phyloP scores from a whole-genome alignment of 2,888 invertebrate genomes.

The Meloe dianella region DNA sequence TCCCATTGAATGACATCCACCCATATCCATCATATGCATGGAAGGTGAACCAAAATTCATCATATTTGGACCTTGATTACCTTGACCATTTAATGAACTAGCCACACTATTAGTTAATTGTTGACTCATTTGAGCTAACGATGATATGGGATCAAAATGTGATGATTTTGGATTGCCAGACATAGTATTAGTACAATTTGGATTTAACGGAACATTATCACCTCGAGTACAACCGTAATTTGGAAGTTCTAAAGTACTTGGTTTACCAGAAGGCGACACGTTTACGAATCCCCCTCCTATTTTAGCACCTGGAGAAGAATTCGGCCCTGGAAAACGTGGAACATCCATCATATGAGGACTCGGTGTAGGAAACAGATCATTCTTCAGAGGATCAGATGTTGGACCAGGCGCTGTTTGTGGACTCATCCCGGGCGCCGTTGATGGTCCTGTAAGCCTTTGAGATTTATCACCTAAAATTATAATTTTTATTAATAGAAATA shows the following conservation, averaged over 20 bases:
- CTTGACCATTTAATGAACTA: conserved; percentile 66
- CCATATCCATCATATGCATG: conserved; percentile 60
- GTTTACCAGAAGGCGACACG: conserved; percentile 57
- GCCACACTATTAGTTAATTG: conserved; percentile 81
- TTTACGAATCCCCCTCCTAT: conserved; percentile 58
- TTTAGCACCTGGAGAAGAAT: conserved; percentile 57
- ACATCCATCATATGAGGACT: conserved; percentile 59
- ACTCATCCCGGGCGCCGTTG: conserved; percentile 54
- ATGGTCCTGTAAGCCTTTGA: conserved; percentile 49
- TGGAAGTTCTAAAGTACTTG: conserved; percentile 55
- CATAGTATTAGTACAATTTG: conserved; percentile 66
- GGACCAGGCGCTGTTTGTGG: conserved; percentile 58
- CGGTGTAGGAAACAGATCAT: conserved; percentile 56
- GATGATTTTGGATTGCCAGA: conserved; percentile 67
- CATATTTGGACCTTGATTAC: conserved; percentile 61
- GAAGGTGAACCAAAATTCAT: conserved; percentile 65
- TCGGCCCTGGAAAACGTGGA: conserved; percentile 62
- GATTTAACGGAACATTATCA: conserved; percentile 72
- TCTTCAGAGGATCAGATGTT: conserved; percentile 55
- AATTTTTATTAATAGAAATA: conserved; percentile 5
- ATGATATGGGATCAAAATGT: conserved; percentile 92
- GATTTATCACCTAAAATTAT: conserved; percentile 53
- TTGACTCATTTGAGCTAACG: conserved; percentile 93
- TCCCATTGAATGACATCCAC: conserved; percentile 55
- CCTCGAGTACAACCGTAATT: conserved; percentile 60